Percentiles rank a stretch among this genome's conserved stretches.
Conservation (phyloP, 2,888 invertebrate genomes). For the Caenorhabditis panamensis region DNA sequence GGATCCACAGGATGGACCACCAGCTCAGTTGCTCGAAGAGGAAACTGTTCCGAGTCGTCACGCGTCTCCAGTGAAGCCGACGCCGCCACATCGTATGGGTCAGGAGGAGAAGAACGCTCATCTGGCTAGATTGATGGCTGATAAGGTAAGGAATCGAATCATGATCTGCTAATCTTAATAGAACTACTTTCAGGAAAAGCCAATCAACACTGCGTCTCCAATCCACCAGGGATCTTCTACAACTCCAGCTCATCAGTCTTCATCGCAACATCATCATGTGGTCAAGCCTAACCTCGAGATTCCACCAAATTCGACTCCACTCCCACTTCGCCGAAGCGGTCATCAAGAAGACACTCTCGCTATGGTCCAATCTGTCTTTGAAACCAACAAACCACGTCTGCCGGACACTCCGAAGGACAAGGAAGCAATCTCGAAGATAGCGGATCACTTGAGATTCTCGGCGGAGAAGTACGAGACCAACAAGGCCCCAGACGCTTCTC, state of each 20-base stretch:
- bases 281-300: neutral
- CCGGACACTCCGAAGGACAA: constrained; percentile 48
- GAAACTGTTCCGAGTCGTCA: neutral
- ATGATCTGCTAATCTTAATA: no score
- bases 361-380: constrained; percentile 41
- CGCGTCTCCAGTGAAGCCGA: constrained; percentile 21
- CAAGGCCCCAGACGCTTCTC: neutral
- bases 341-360: constrained; percentile 39
- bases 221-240: neutral
- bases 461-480: constrained; percentile 19
- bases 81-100: constrained; percentile 40
- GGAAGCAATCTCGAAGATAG: constrained; percentile 47
- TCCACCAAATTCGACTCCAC: constrained; percentile 1
- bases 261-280: neutral
- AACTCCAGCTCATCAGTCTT: neutral
- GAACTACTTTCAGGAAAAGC: constrained; percentile 16
- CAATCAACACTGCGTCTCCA: neutral
- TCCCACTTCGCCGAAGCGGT: neutral
- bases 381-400: constrained; percentile 15
- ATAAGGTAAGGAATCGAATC: constrained; percentile 15
- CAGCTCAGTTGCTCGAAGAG: constrained; percentile 5
- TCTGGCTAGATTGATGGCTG: constrained; percentile 23
- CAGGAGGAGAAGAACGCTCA: constrained; percentile 52
- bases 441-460: constrained; percentile 34
- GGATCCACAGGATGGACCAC: neutral